Evolutionary conservation across 1,140 invertebrate species (phyloP).

Genomic region (Planococcus citri): DNA sequence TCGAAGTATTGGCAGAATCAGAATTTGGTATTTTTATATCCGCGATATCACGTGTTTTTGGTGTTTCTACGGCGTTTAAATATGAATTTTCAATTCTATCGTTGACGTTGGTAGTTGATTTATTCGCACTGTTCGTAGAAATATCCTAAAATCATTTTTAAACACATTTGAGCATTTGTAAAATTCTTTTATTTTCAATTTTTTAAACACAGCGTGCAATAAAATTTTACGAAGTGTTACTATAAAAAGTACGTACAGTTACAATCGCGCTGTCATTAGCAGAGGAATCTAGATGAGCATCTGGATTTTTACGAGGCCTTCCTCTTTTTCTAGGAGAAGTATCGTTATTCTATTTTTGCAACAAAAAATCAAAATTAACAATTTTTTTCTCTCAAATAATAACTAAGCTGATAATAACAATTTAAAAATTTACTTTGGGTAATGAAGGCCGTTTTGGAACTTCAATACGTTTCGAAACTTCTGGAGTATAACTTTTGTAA

Average conservation of each 20-base stretch:
- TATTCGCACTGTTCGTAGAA: not conserved
- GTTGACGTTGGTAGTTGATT: not conserved
- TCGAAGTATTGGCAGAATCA: too few relatives aligned
- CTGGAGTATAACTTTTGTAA: not conserved
- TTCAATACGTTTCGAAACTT: not conserved
- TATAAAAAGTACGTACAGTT: not conserved
- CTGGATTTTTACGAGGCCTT: not conserved
- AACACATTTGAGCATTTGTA: too few relatives aligned
- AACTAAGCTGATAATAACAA: not conserved
- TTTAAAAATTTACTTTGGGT: not conserved
- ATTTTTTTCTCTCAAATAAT: not conserved
- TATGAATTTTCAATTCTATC: not conserved
- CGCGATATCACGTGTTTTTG: too few relatives aligned
- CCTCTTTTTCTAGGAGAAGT: not conserved
- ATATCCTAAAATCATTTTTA: not conserved
- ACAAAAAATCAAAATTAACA: not conserved
- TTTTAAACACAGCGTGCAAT: too few relatives aligned
- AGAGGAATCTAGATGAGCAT: not conserved
- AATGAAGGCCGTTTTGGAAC: not conserved
- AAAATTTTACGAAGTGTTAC: not conserved
- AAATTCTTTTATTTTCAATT: not conserved
- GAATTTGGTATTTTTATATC: too few relatives aligned
- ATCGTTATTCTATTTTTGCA: not conserved
- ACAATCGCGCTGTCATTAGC: not conserved
- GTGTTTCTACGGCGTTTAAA: not conserved